Evolutionary conservation across 2,113 vertebrate genomes (phyloP).

Genomic region (Neolamprologus falcicula): DNA sequence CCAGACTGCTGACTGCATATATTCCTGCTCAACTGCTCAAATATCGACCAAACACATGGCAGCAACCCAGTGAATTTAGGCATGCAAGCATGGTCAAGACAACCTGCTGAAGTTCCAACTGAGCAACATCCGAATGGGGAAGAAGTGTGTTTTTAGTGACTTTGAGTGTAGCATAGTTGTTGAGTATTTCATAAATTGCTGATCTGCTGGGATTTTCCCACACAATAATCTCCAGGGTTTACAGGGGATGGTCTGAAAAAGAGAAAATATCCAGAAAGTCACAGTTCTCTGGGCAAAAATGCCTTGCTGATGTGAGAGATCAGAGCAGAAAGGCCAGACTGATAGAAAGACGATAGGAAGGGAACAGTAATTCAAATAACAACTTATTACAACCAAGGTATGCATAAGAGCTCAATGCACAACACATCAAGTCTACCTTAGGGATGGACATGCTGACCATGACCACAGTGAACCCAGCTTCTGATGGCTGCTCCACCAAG

Average conservation of each 20-base stretch:
- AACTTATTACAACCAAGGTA: background rate
- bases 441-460: background rate
- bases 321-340: background rate
- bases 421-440: background rate
- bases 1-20: background rate
- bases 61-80: background rate
- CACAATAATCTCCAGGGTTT: background rate
- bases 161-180: background rate
- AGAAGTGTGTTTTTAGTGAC: background rate
- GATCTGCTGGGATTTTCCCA: background rate
- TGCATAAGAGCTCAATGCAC: background rate
- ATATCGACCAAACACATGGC: background rate
- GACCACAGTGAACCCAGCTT: background rate
- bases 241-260: background rate
- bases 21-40: background rate
- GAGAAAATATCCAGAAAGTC: background rate
- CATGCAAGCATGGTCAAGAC: background rate
- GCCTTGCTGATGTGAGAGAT: background rate
- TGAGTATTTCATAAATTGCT: background rate
- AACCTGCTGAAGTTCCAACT: background rate
- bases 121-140: background rate
- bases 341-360: background rate
- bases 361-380: background rate
- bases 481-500: background rate
- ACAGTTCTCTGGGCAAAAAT: background rate